Conservation (phyloP, 2,888 invertebrate species). For the Lymantria dispar region DNA sequence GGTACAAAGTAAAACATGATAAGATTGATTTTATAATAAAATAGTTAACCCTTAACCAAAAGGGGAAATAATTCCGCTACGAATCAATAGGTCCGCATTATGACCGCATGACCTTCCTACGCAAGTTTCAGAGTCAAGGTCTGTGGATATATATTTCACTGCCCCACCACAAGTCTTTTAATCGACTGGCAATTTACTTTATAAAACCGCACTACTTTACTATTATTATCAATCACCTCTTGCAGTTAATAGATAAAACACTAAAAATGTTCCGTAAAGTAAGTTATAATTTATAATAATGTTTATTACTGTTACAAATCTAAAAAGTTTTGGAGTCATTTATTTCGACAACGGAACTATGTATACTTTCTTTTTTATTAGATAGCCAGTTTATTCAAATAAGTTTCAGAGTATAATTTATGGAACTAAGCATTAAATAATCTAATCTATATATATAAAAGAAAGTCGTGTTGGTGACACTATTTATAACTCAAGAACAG, state of each 20-base stretch:
- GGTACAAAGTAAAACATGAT: no score
- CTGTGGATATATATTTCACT: slow-evolving; percentile 49
- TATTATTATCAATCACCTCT: slow-evolving; percentile 60
- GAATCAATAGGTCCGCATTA: slow-evolving; percentile 17
- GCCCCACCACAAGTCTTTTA: slow-evolving; percentile 50
- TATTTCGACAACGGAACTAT: no score
- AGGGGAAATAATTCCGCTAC: slow-evolving; percentile 15
- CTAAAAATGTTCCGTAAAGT: slow-evolving; percentile 67
- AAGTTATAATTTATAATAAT: slow-evolving; percentile 30
- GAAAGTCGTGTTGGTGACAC: no score
- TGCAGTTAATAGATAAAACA: slow-evolving; percentile 49
- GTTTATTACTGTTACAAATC: neutral
- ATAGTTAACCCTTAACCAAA: neutral
- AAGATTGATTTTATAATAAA: no score
- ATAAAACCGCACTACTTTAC: slow-evolving; percentile 57
- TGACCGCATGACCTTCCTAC: slow-evolving; percentile 44
- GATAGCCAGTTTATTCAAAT: no score
- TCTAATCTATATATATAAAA: no score
- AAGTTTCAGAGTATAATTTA: no score
- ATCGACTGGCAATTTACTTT: slow-evolving; percentile 50
- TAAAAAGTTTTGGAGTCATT: neutral
- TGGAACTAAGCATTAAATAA: no score
- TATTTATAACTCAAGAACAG: no score
- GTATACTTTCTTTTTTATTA: no score
- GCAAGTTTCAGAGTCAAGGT: slow-evolving; percentile 60